These are phyloP conservation scores for Bemisia tabaci DNA, from an alignment of 1,140 invertebrate species.

Conservation along the genomic window DNA sequence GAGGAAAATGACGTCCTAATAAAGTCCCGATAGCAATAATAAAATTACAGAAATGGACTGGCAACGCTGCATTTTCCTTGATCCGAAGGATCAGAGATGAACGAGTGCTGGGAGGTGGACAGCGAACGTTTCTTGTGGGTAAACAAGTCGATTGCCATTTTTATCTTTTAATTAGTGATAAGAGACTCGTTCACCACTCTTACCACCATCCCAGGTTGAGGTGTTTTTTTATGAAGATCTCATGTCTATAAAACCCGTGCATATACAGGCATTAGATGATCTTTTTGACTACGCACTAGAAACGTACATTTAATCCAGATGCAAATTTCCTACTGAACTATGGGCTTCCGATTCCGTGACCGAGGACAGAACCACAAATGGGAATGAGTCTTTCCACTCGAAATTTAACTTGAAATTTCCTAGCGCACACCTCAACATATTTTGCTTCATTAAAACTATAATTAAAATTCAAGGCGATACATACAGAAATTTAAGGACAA, in stretches of 20 bases:
- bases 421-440: neutral
- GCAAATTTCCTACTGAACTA: neutral
- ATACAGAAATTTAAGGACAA: too few species aligned
- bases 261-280: neutral
- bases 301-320: neutral
- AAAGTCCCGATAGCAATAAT: too few species aligned
- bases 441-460: neutral
- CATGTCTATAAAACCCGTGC: neutral
- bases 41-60: too few species aligned
- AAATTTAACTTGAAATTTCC: conserved; percentile 5
- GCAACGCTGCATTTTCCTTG: too few species aligned
- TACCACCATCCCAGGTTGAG: neutral
- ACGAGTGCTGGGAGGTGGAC: too few species aligned
- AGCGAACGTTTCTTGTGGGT: too few species aligned
- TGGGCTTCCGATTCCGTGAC: neutral
- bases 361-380: neutral
- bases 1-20: too few species aligned
- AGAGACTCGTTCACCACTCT: neutral
- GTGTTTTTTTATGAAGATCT: neutral
- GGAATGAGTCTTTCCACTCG: conserved; percentile 3
- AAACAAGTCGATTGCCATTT: too few species aligned
- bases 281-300: neutral
- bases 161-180: too few species aligned
- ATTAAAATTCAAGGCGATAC: conserved; percentile 14
- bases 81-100: too few species aligned